These are phyloP conservation scores for Bradypodion pumilum DNA, from an alignment of 2,797 vertebrate genomes.

Conservation along the genomic window DNA sequence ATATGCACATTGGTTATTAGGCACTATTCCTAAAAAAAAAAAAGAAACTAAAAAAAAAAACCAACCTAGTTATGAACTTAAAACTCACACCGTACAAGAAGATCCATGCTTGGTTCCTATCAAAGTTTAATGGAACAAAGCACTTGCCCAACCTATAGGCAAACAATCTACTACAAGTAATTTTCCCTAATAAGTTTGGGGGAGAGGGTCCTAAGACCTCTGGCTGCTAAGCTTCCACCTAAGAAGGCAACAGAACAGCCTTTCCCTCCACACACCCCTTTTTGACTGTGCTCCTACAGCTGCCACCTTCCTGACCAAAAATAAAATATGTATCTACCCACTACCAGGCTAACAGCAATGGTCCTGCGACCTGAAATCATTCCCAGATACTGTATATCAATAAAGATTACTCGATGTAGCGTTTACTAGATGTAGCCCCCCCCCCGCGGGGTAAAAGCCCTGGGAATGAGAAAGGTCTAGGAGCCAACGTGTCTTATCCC, in stretches of 20 bases:
- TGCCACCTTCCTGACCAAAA: constrained; percentile 9
- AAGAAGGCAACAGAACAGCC: constrained; percentile 63
- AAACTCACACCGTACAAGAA: neutral
- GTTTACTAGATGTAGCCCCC: fast-evolving
- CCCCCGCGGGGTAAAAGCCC: neutral
- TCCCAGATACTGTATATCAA: too few relatives aligned
- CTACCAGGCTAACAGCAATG: neutral
- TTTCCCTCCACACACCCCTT: constrained; percentile 67
- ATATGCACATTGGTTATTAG: too few relatives aligned
- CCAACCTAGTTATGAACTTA: too few relatives aligned
- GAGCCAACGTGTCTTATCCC: neutral
- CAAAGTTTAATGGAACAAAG: neutral
- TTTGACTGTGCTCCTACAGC: constrained; percentile 46
- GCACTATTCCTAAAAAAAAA: neutral
- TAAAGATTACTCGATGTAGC: too few relatives aligned
- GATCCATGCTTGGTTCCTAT: fast-evolving
- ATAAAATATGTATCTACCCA: neutral
- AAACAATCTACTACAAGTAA: neutral
- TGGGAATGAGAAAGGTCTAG: neutral
- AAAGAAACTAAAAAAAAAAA: too few relatives aligned
- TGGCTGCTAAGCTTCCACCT: constrained; percentile 64
- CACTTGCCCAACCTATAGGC: neutral
- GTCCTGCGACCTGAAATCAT: neutral
- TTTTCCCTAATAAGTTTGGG: constrained; percentile 76
- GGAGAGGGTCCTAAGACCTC: constrained; percentile 68